Evolutionary conservation across 2,797 vertebrate genomes (phyloP).

Genomic region (Ptychadena robeensis): DNA sequence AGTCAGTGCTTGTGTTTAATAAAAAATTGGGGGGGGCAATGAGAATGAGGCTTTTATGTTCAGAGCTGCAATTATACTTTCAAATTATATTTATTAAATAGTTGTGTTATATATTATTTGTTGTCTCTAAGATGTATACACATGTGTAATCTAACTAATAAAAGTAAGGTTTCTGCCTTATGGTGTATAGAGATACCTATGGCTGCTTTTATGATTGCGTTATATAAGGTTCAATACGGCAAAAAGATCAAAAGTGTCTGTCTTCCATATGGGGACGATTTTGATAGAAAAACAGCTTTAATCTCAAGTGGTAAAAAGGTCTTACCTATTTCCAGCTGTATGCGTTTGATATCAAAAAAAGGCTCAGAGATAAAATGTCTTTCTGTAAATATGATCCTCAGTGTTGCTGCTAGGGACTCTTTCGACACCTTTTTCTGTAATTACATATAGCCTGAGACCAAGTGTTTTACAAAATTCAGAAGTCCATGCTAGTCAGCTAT

Average conservation of each 20-base stretch:
- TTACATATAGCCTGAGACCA: neutral
- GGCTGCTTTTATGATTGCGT: slow-evolving; percentile 10
- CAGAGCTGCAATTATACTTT: no score
- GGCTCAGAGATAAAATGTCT: slow-evolving; percentile 8
- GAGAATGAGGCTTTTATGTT: no score
- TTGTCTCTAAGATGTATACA: neutral
- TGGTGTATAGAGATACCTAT: neutral
- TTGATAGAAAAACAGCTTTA: slow-evolving; percentile 43
- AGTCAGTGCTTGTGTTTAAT: no score
- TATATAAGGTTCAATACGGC: slow-evolving; percentile 8
- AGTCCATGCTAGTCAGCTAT: neutral
- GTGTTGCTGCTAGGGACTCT: slow-evolving; percentile 2
- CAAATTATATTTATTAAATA: no score
- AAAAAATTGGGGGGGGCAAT: no score
- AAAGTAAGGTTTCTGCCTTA: neutral
- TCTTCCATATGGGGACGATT: neutral
- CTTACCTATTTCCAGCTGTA: slow-evolving; percentile 26
- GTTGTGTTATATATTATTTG: no score
- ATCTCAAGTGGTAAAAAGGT: slow-evolving; percentile 28
- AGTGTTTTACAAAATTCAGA: neutral
- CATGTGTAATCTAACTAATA: neutral
- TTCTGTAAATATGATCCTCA: neutral
- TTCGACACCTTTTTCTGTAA: neutral
- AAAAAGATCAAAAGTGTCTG: slow-evolving; percentile 14
- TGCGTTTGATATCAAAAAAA: slow-evolving; percentile 36